Evolutionary conservation across 2,113 vertebrate genomes (phyloP).

Genomic region (Alethe diademata): DNA sequence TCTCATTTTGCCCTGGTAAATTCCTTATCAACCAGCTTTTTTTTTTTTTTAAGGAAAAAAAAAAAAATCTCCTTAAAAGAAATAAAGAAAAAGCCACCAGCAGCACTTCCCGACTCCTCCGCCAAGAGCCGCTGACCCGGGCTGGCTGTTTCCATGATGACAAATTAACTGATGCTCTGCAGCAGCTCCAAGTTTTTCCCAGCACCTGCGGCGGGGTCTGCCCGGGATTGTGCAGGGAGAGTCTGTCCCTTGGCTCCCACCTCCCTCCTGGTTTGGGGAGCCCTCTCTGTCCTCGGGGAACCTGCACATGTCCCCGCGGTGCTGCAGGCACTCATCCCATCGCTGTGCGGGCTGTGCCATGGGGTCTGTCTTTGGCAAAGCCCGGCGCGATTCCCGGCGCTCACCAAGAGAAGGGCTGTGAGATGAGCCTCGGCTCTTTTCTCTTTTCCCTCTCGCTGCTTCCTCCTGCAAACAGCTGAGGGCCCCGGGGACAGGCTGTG

Average conservation of each 20-base stretch:
- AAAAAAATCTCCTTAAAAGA: conserved; percentile 27
- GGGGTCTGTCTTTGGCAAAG: not conserved
- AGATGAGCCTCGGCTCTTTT: not conserved
- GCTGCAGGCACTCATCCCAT: fast-evolving
- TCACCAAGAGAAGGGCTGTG: not conserved
- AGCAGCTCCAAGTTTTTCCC: not conserved
- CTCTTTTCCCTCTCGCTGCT: not conserved
- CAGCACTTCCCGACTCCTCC: not conserved
- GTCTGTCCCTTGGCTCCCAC: not conserved
- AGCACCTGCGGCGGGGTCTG: not conserved
- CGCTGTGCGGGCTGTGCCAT: fast-evolving
- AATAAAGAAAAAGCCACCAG: not conserved
- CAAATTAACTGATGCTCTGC: conserved; percentile 1
- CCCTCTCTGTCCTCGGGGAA: not conserved
- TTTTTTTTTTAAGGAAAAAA: not conserved
- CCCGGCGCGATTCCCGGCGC: fast-evolving
- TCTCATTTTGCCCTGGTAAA: conserved; percentile 37
- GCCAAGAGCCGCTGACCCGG: not conserved
- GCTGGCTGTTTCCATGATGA: conserved; percentile 3
- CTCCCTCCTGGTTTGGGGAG: not conserved
- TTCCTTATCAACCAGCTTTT: conserved; percentile 42
- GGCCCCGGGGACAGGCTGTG: conserved; percentile 7
- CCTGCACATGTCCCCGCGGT: fast-evolving
- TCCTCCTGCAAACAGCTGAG: conserved; percentile 15
- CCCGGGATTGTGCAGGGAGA: not conserved